A percentile compares a stretch with the other conserved stretches of the same genome.
Evolutionary conservation across 2,113 vertebrate species (phyloP).

Genomic region (Cygnus buccinator): DNA sequence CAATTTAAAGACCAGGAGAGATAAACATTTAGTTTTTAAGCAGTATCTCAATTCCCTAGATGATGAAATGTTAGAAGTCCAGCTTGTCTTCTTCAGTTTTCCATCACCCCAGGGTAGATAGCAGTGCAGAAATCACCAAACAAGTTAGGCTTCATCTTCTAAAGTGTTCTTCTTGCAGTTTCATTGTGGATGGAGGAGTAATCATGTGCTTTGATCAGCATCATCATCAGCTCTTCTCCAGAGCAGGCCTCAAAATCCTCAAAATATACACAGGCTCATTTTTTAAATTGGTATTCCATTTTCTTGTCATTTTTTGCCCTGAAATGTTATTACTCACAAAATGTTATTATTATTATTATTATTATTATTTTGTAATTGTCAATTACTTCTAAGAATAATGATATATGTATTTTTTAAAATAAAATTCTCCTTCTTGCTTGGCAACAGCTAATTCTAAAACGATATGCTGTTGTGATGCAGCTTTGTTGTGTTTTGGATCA

Average conservation of each 20-base stretch:
- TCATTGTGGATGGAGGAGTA: neutral
- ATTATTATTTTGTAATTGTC: neutral
- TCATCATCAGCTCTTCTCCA: neutral
- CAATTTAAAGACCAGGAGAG: neutral
- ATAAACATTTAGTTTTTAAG: neutral
- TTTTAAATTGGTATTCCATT: neutral
- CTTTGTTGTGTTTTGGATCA: neutral
- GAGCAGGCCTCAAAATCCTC: neutral
- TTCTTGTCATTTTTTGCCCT: neutral
- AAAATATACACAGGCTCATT: neutral
- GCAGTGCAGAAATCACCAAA: neutral
- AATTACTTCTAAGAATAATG: neutral
- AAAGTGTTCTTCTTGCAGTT: neutral
- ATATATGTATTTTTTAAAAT: neutral
- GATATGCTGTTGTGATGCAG: neutral
- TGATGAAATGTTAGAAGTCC: neutral
- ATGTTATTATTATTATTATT: neutral
- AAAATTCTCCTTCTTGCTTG: neutral
- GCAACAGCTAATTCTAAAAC: neutral
- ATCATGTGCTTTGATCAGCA: neutral
- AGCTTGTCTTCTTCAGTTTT: neutral
- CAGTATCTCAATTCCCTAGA: neutral
- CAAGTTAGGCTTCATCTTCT: neutral
- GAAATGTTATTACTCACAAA: neutral
- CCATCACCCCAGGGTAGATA: fast-evolving